These are phyloP conservation scores for Bombus picipes DNA, from an alignment of 1,140 invertebrate species.

Conservation along the genomic window DNA sequence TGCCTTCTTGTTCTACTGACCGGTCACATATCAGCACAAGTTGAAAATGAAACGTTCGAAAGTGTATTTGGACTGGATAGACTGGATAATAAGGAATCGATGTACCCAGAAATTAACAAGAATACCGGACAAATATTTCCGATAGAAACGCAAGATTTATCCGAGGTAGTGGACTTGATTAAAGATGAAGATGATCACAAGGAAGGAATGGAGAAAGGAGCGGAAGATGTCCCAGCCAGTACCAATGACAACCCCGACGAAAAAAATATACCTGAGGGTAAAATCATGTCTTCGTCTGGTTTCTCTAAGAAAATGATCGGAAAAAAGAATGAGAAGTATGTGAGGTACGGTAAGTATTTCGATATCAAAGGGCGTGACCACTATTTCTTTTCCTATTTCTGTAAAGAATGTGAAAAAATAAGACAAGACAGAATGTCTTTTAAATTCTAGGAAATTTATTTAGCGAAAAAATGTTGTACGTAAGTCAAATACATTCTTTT, in stretches of 20 bases:
- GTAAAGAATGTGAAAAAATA: background rate
- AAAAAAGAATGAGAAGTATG: constrained; percentile 72
- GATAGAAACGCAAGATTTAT: background rate
- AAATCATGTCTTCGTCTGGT: constrained; percentile 16
- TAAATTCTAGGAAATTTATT: background rate
- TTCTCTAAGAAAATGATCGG: constrained; percentile 34
- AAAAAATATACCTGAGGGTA: background rate
- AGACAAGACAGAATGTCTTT: background rate
- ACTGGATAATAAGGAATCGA: constrained; percentile 14
- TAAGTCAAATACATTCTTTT: background rate
- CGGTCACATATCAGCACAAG: constrained; percentile 12
- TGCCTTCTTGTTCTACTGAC: background rate
- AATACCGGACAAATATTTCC: background rate
- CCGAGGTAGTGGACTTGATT: constrained; percentile 58
- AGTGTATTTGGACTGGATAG: constrained; percentile 58
- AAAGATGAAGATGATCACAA: background rate
- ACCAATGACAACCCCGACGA: background rate
- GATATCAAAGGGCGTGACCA: constrained; percentile 78
- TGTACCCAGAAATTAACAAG: background rate
- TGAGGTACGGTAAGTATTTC: constrained; percentile 78
- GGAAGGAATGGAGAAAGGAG: background rate
- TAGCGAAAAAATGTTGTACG: background rate
- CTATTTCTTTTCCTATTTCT: constrained; percentile 20
- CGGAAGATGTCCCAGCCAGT: background rate
- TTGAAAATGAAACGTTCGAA: constrained; percentile 59